phyloP scores from a whole-genome alignment of 2,888 invertebrate genomes.

The Lasioglossum vierecki region DNA sequence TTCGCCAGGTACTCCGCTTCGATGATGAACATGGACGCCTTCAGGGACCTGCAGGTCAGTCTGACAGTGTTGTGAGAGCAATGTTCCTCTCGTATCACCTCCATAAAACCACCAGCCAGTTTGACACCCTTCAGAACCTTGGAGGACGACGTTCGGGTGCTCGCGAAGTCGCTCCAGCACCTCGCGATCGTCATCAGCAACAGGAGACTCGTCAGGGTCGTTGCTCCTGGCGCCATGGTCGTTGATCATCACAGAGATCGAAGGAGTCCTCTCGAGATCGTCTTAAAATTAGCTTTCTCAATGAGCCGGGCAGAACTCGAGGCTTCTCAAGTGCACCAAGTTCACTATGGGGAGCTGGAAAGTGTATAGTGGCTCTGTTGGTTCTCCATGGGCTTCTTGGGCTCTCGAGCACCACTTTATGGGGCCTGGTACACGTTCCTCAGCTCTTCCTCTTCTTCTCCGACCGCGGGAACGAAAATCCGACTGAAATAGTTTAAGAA shows the following conservation, averaged over 20 bases:
- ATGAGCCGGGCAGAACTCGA: constrained; percentile 5
- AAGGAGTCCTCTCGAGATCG: constrained; percentile 44
- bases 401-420: constrained; percentile 45
- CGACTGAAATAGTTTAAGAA: background rate
- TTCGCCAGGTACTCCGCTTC: constrained; percentile 76
- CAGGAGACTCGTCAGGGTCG: constrained; percentile 71
- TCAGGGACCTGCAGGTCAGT: constrained; percentile 79
- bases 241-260: constrained; percentile 75
- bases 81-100: constrained; percentile 78
- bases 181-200: constrained; percentile 62
- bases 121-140: constrained; percentile 71
- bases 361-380: constrained; percentile 18
- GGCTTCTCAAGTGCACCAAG: constrained; percentile 49
- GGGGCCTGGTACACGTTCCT: constrained; percentile 22
- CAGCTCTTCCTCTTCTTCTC: background rate
- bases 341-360: background rate
- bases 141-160: constrained; percentile 62
- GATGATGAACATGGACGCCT: constrained; percentile 79
- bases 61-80: constrained; percentile 78
- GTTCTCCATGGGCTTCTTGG: constrained; percentile 11
- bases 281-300: constrained; percentile 64
- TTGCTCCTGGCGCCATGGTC: constrained; percentile 76
- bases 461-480: background rate
- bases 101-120: constrained; percentile 77
- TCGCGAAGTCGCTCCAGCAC: constrained; percentile 46